Conservation (phyloP, 2,113 vertebrate species). For the Microtus montanus region DNA sequence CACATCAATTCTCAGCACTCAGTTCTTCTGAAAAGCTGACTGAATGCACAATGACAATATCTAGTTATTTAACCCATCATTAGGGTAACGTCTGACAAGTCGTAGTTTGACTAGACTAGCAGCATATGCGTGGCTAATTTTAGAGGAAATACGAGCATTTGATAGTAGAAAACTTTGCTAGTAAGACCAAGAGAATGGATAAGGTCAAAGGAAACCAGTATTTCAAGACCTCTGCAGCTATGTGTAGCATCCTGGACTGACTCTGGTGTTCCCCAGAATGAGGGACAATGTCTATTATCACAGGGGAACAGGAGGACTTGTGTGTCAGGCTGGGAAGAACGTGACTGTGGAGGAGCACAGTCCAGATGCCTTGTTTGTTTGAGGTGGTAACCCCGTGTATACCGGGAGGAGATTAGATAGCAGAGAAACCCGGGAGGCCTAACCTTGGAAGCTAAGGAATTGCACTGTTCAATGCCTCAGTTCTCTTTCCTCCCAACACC, state of each 20-base stretch:
- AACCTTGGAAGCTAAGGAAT: constrained; percentile 79
- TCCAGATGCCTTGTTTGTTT: constrained; percentile 67
- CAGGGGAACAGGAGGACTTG: constrained; percentile 2
- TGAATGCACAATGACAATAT: not conserved
- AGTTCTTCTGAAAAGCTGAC: not conserved
- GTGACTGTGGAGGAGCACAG: constrained; percentile 63
- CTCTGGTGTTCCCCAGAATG: constrained; percentile 57
- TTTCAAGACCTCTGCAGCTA: not conserved
- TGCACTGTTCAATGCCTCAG: constrained; percentile 40
- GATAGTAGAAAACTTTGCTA: not conserved
- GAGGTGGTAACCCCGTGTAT: constrained; percentile 51
- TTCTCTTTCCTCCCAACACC: constrained; percentile 63
- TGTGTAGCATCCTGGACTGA: constrained; percentile 40
- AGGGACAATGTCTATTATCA: constrained; percentile 43
- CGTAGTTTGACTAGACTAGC: not conserved
- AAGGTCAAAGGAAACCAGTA: not conserved
- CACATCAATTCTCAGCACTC: not conserved
- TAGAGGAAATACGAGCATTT: not conserved
- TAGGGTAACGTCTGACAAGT: not conserved
- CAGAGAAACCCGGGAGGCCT: constrained; percentile 59
- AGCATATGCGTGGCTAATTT: not conserved
- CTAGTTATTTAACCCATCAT: not conserved
- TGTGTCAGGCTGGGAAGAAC: constrained; percentile 40
- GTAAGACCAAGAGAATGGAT: not conserved
- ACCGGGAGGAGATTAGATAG: constrained; percentile 65